phyloP scores from a whole-genome alignment of 2,888 invertebrate genomes.

The Antheraea yamamai region DNA sequence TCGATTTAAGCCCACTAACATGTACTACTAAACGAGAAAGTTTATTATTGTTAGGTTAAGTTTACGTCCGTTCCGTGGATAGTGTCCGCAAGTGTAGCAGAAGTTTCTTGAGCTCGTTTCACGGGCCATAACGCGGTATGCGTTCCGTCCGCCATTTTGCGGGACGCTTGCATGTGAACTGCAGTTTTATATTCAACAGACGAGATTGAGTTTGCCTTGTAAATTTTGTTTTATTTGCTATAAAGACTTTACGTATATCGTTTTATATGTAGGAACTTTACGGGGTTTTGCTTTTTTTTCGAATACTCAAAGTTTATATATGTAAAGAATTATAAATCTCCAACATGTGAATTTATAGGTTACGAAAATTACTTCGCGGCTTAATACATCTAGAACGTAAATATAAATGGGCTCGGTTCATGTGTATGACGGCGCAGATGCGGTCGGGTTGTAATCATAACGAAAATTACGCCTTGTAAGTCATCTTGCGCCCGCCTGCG shows the following conservation, averaged over 20 bases:
- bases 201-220: slow-evolving; percentile 14
- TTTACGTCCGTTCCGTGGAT: slow-evolving; percentile 9
- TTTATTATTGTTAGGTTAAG: not conserved
- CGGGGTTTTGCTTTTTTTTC: not conserved
- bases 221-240: slow-evolving; percentile 6
- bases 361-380: slow-evolving; percentile 9
- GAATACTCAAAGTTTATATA: not conserved
- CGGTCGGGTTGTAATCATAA: slow-evolving; percentile 46
- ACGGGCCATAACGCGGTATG: slow-evolving; percentile 53
- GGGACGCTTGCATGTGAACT: slow-evolving; percentile 30
- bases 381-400: slow-evolving; percentile 3
- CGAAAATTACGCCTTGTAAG: slow-evolving; percentile 50
- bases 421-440: slow-evolving; percentile 39
- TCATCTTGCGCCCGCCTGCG: slow-evolving; percentile 38
- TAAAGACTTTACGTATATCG: slow-evolving; percentile 8
- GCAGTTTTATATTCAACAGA: slow-evolving; percentile 28
- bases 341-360: not conserved
- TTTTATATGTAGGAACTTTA: not conserved
- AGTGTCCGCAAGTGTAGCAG: slow-evolving; percentile 25
- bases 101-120: slow-evolving; percentile 51
- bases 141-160: slow-evolving; percentile 25
- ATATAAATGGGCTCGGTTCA: slow-evolving; percentile 12
- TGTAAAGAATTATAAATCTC: not conserved
- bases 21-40: not conserved
- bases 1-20: not conserved